Percentiles rank a stretch among this genome's conserved stretches.
These are phyloP conservation scores for Acanthisitta chloris DNA, from an alignment of 2,113 vertebrate species.

Conservation along the genomic window DNA sequence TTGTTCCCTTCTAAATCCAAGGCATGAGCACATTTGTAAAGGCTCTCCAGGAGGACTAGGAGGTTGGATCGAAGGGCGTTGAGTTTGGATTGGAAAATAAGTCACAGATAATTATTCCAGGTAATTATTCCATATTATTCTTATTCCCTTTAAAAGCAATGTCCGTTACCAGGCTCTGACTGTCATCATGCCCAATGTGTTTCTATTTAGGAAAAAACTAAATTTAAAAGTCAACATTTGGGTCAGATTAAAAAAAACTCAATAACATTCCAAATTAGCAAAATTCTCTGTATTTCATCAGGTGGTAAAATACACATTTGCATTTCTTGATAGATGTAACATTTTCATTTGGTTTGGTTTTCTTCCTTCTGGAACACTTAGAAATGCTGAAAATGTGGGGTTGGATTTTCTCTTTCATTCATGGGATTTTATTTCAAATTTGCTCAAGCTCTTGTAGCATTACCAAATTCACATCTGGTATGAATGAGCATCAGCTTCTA, in stretches of 20 bases:
- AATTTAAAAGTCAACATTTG: not conserved
- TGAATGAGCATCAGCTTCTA: not conserved
- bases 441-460: not conserved
- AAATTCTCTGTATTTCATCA: not conserved
- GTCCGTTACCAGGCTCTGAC: not conserved
- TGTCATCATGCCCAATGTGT: not conserved
- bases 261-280: not conserved
- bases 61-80: conserved; percentile 3
- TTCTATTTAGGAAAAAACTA: not conserved
- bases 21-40: conserved; percentile 1
- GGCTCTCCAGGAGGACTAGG: not conserved
- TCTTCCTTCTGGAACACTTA: not conserved
- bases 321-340: not conserved
- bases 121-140: not conserved
- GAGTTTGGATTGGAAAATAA: not conserved
- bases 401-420: not conserved
- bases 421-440: not conserved
- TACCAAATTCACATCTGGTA: not conserved
- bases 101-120: too few species aligned
- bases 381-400: not conserved
- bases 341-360: not conserved
- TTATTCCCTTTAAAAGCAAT: not conserved
- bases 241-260: not conserved
- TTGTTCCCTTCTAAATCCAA: conserved; percentile 29
- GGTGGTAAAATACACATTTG: not conserved